These are phyloP conservation scores for Hydrocynus forskahlii DNA, from an alignment of 2,797 vertebrate genomes.

Conservation along the genomic window DNA sequence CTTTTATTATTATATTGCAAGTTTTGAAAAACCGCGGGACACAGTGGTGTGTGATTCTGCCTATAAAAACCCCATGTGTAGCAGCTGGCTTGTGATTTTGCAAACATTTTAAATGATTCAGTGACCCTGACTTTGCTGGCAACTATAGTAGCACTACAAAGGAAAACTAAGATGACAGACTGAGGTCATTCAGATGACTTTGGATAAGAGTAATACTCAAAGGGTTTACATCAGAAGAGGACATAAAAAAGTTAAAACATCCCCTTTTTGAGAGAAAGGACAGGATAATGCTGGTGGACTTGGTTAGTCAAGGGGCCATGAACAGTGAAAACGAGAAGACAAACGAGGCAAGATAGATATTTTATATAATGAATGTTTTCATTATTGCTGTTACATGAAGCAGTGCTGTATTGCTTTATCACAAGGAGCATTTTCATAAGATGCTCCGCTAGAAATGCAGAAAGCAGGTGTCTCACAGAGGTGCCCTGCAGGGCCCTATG, in stretches of 20 bases:
- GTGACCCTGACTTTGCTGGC: neutral
- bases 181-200: neutral
- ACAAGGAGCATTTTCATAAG: neutral
- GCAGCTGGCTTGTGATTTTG: neutral
- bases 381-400: neutral
- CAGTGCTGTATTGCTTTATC: neutral
- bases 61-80: neutral
- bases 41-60: neutral
- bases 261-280: neutral
- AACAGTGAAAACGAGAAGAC: neutral
- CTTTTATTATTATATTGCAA: neutral
- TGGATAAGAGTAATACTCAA: neutral
- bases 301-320: neutral
- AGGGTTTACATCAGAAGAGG: neutral
- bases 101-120: conserved; percentile 9
- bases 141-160: neutral
- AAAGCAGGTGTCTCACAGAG: neutral
- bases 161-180: neutral
- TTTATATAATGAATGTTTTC: neutral
- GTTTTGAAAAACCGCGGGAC: neutral
- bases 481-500: neutral
- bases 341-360: neutral
- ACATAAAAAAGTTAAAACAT: neutral
- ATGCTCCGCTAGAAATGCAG: neutral
- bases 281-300: neutral